Base-by-base conservation (phyloP, 2,797 vertebrate species). In the Vultur gryphus region DNA sequence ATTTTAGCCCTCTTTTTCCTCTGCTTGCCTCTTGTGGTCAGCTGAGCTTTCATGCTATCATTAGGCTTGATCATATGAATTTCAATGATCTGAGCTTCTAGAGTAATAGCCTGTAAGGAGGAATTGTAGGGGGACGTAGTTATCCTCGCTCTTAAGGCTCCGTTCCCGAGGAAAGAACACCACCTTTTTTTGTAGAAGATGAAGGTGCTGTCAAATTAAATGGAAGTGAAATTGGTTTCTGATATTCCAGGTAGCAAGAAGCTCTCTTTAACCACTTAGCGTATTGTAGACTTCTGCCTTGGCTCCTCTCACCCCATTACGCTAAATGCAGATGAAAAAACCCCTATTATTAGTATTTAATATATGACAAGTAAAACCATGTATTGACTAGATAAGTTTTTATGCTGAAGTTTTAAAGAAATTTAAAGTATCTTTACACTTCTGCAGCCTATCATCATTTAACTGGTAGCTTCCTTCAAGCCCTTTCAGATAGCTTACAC, bases 11-110 rank as follows among this genome's bases (percentile, higher is more conserved):
- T 5, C 39, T 35, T 7, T 1, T 71, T 65, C 24, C 48, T 73
- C 58, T 71, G 18, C 41, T 43, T 59, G 52, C 51, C 23, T 44
- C 20, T 18, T 37, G 83, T 31, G 71, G 21, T 39, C 66, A 61
- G 62, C 28, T 0, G 0, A 59, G 72, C 55, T 80, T 52, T 79
- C 9, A 3, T 1, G 4, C n/a, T 81, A 44, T 55, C 41, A 2
- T 59, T 80, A 24, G 48, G 16, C 37, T 61, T 0, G 0, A 25
- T 67, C 12, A 1, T 24, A 33, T 1, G 48, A 52, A 37, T 89
- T 39, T 55, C 46, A 35, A 0, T 31, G 49, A 33, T 54, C 11
- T 0, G 0, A 37, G 37, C 65, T 95, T n/a, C n/a, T 57, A 5
- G 29, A 83, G n/a, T 12, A 19, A 5, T 21, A 62, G 41, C 33